Base-by-base conservation (phyloP, 2,797 vertebrate species). In the Nyctibius grandis region DNA sequence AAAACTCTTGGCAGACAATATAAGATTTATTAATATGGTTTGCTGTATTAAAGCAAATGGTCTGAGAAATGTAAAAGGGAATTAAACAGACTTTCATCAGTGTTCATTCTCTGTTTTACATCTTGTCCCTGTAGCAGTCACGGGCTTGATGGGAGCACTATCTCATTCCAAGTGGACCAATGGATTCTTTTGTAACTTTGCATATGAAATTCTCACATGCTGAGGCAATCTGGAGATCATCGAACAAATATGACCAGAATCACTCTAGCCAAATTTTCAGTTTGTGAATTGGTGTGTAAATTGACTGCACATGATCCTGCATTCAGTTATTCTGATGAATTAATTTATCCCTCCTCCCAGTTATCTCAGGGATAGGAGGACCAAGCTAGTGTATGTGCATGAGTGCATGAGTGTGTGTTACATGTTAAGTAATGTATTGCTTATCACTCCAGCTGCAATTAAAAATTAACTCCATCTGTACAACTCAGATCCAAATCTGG, bases 1-100 rank as follows among this genome's bases (percentile, higher is more conserved):
- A 73, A 80, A 76, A 77, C 60, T 85, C 51, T 75, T 85, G 79
- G 82, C 72, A 95, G 79, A 69, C 47, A 74, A 34, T 23, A 0
- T 20, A 77, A 83, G 45, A 81, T 85, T 89, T 85, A 82, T 51
- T 91, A 67, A 42, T 60, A 50, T 42, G 28, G 92, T 89, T 85
- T 83, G 23, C 44, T n/a, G 21, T 54, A 88, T 89, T 75, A 91
- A 95, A 80, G 60, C 23, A 88, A 91, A 89, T 48, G 8, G 45
- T 38, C 72, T 81, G 53, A 95, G 68, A 74, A 91, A 91, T 38
- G 33, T 33, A 40, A 47, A 72, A 86, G 28, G 19, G 5, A 87
- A 85, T 54, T 87, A 93, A 91, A 75, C 11, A 91, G 53, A n/a
- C 25, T 82, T 88, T 42, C 19, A 38, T 80, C 53, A 64, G 23